Conservation (phyloP, 2,797 vertebrate species). For the Tokudaia muenninki region DNA sequence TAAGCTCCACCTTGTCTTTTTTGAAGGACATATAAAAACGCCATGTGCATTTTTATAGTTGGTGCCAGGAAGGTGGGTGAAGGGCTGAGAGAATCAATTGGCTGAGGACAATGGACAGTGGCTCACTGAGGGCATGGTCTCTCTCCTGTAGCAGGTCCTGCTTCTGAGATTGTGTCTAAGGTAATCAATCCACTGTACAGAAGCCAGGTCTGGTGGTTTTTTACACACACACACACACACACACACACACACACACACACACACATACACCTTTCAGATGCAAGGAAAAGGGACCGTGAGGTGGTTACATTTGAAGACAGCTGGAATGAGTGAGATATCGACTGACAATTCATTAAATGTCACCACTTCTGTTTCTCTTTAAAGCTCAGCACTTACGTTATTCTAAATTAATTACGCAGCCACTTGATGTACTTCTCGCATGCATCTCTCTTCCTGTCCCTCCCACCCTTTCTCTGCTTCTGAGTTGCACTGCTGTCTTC, state of each 20-base stretch:
- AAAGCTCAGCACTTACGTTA: conserved; percentile 44
- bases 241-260: neutral
- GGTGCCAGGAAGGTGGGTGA: neutral
- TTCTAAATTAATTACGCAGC: conserved; percentile 73
- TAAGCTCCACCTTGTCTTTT: neutral
- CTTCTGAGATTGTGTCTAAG: neutral
- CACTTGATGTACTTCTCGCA: conserved; percentile 56
- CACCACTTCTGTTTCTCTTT: conserved; percentile 77
- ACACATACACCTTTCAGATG: conserved; percentile 24
- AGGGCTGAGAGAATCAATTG: neutral
- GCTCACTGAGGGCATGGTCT: neutral
- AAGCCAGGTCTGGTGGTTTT: neutral
- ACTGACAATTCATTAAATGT: conserved; percentile 77
- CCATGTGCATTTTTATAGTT: neutral
- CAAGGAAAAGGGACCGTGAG: conserved; percentile 56
- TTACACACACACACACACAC: neutral
- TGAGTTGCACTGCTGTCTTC: neutral
- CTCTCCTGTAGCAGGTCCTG: neutral
- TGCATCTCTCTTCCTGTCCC: neutral
- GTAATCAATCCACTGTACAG: conserved; percentile 25
- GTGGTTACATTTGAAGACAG: conserved; percentile 77
- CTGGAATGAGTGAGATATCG: conserved; percentile 77
- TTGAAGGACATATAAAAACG: neutral
- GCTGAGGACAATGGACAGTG: neutral
- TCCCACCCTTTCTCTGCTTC: neutral